A percentile compares a stretch with the other conserved stretches of the same genome.
Evolutionary conservation across 2,113 vertebrate genomes (phyloP).

Genomic region (Ptyas mucosa): DNA sequence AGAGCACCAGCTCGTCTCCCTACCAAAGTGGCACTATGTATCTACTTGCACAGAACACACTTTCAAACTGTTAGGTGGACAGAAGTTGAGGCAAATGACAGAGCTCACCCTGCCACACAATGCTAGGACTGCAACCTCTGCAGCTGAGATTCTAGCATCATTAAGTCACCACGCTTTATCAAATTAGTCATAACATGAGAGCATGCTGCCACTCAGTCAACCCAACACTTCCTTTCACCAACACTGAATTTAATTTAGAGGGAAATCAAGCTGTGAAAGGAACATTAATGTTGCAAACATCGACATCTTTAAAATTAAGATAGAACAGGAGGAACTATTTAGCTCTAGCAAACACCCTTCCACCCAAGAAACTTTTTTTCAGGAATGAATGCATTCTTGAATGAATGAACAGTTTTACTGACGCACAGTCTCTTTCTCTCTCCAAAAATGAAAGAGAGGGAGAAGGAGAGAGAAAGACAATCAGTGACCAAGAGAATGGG

Average conservation of each 20-base stretch:
- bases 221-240: constrained; percentile 53
- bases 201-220: constrained; percentile 43
- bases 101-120: neutral
- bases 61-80: neutral
- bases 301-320: constrained; percentile 32
- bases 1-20: neutral
- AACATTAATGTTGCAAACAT: constrained; percentile 33
- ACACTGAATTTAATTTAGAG: constrained; percentile 47
- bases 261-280: constrained; percentile 46
- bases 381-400: constrained; percentile 14
- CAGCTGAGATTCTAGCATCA: neutral
- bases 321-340: constrained; percentile 34
- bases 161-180: neutral
- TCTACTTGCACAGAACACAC: neutral
- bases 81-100: neutral
- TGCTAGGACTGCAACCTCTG: neutral
- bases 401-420: neutral
- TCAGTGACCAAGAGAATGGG: neutral
- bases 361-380: neutral
- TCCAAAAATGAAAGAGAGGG: neutral
- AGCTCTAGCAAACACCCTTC: neutral
- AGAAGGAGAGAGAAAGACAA: neutral
- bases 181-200: constrained; percentile 60
- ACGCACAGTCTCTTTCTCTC: neutral
- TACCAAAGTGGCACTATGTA: neutral